Base-by-base conservation (phyloP, 2,888 invertebrate genomes). In the Leucoma salicis region DNA sequence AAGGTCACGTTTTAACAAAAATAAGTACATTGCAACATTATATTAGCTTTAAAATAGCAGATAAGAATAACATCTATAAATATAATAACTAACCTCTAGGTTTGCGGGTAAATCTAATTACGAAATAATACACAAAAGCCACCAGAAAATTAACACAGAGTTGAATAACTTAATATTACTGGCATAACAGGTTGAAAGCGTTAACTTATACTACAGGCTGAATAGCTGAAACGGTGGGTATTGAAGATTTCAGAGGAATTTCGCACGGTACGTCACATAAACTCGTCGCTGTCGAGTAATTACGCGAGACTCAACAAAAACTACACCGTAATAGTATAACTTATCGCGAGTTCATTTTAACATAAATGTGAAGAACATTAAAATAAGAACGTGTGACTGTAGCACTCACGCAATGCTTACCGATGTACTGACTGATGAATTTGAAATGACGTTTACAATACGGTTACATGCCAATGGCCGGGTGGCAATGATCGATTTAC, bases 261-360 rank as follows among this genome's bases (percentile, higher is more conserved):
- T 82, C 78, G 72, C 82, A 80, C 77, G 74, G 66, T 79, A 78
- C 77, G 74, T 72, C 63, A 68, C 66, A 69, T 71, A 69, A 66
- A 78, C 82, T 77, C 80, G 80, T 83, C 81, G 78, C 74, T 70
- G 79, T 75, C 70, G 63, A 71, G 66, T 78, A 79, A 79, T 86
- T 84, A 82, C 74, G 56, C 69, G 63, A 64, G 49, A 63, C 58
- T 27, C 66, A 54, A 49, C 57, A 50, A 54, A 63, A 64, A 51
- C 14, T 31, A n/a, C 52, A 11, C 53, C 7, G 25, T 52, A 47
- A 52, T 39, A 55, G 51, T 49, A 53, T 25, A 62, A 63, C 46
- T 53, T 65, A 59, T 49, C 38, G 10, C 49, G 0, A 37, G 45
- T 42, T 31, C 14, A 32, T 15, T 41, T 38, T 34, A 15, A 16